Base-by-base conservation (phyloP, 2,888 invertebrate genomes). In the Bombyx huttoni region DNA sequence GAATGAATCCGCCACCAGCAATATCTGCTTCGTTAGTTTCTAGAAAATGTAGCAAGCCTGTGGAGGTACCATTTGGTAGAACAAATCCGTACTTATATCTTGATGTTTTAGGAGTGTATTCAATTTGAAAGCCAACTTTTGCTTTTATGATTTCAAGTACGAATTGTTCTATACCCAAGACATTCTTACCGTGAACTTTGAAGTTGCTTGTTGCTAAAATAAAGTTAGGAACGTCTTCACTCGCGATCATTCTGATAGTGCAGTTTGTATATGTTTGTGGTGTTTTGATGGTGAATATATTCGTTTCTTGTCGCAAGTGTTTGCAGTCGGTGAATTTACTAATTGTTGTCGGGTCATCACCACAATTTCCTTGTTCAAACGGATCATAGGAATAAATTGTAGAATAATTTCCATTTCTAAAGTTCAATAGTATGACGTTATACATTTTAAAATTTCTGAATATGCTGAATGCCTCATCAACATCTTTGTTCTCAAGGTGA, bases 101-200 rank as follows among this genome's bases (percentile, higher is more conserved):
- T 13, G 47, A 51, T n/a, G 56, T 49, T 2, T 61, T 51, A 8
- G 60, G 54, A 48, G 58, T 55, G 48, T 73, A 75, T 8, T 71
- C 51, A n/a, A 79, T 50, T 10, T 50, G 48, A 52, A 75, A 58
- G 1, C 65, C 65, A 58, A 71, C 69, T 8, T 55, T 55, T 13
- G 59, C 45, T 40, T 75, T 72, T 49, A 78, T 67, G 7, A 62
- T 71, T 46, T 69, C 63, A 7, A 82, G 56, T 10, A 82, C 54
- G 51, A 64, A 74, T 54, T 81, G 77, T 56, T 82, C 82, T 49
- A 76, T 53, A 10, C 76, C 79, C 34, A 60, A 46, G 7, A 68
- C 57, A 50, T 54, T 54, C 53, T 65, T 58, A 14, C 68, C 64
- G 34, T 64, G 60, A 6, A 65, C 59, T 35, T 56, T 63, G 47